Evolutionary conservation across 1,140 invertebrate species (phyloP).

Genomic region (Drosophila grimshawi): DNA sequence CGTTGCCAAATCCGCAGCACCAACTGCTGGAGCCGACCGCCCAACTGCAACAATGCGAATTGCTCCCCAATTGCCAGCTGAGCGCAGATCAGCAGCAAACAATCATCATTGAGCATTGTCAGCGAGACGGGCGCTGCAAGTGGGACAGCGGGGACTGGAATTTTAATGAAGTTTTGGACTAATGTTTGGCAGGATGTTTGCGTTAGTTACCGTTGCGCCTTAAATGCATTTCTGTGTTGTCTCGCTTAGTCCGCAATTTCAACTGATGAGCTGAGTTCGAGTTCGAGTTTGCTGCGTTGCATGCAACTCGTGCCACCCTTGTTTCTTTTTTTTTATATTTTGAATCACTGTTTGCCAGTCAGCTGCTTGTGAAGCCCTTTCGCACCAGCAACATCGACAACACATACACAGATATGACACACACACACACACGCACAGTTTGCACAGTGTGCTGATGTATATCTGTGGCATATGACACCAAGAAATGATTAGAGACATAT

Average conservation of each 20-base stretch:
- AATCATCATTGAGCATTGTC: conserved; percentile 62
- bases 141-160: background rate
- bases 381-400: conserved; percentile 13
- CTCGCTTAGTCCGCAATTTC: conserved; percentile 16
- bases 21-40: conserved; percentile 36
- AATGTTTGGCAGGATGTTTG: background rate
- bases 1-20: conserved; percentile 53
- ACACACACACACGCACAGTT: background rate
- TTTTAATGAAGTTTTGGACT: background rate
- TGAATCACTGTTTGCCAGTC: conserved; percentile 48
- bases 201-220: conserved; percentile 23
- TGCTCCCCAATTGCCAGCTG: conserved; percentile 57
- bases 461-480: background rate
- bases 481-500: background rate
- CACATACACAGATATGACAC: background rate
- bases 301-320: conserved; percentile 33
- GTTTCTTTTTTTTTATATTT: conserved; percentile 8
- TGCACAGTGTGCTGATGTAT: conserved; percentile 38
- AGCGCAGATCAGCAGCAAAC: conserved; percentile 62
- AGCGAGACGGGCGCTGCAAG: conserved; percentile 16
- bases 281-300: background rate
- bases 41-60: conserved; percentile 50
- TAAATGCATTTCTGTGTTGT: conserved; percentile 32
- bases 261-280: conserved; percentile 43
- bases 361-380: conserved; percentile 28